These are phyloP conservation scores for Iselma pallidipennis DNA, from an alignment of 2,888 invertebrate genomes.

Conservation along the genomic window DNA sequence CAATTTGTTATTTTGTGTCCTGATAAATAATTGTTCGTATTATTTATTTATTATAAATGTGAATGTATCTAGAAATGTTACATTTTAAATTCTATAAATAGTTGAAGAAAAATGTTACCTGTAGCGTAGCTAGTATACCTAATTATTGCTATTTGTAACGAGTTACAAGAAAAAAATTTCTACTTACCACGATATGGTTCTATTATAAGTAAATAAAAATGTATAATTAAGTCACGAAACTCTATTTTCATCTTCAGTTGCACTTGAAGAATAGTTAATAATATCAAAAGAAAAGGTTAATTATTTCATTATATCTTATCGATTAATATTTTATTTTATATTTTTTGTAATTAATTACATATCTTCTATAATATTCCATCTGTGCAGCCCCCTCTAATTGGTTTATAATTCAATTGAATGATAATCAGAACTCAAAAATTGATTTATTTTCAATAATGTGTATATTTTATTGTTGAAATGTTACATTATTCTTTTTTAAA, in stretches of 20 bases:
- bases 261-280: too few species aligned
- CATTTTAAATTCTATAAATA: not conserved
- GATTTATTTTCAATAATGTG: too few species aligned
- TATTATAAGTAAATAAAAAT: not conserved
- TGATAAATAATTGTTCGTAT: not conserved
- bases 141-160: not conserved
- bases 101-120: not conserved
- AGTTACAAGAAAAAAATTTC: not conserved
- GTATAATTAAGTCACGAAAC: conserved; percentile 2
- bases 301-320: not conserved
- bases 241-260: not conserved
- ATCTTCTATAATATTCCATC: too few species aligned
- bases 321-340: not conserved
- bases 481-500: too few species aligned
- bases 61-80: not conserved
- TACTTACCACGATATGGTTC: not conserved
- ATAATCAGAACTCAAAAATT: too few species aligned
- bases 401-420: too few species aligned
- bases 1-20: too few species aligned
- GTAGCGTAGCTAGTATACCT: not conserved
- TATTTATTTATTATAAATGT: not conserved
- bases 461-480: too few species aligned
- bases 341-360: not conserved
- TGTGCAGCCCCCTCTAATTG: too few species aligned
- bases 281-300: not conserved